Base-by-base conservation (phyloP, 2,888 invertebrate genomes). In the Pristionchus maxplancki region DNA sequence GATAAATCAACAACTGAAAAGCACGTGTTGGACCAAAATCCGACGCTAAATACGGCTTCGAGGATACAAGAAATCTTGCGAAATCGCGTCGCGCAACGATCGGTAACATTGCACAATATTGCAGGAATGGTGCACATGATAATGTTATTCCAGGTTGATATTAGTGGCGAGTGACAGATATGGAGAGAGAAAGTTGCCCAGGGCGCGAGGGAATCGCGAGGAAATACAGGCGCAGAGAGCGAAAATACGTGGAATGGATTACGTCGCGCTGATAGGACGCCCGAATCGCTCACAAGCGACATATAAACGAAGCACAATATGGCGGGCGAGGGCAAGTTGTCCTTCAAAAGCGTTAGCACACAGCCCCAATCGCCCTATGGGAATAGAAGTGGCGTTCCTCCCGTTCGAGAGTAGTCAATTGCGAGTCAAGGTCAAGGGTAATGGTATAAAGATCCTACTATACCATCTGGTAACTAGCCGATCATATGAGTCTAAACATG, bases 1-100 rank as follows among this genome's bases (percentile, higher is more conserved):
- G 74, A 78, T 44, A 78, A 78, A 78, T 78, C 74, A 78, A 78
- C 74, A 78, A 78, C 74, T 78, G 74, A 44, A 78, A 78, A 44
- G 28, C 15, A 67, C 31, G 17, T 37, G 24, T 64, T 64, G 24
- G 74, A 17, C 40, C 44, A 78, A 40, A 6, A 8, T 53, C 20
- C 6, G 53, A 6, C 53, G 17, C 53, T 17, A 53, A 53, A 53
- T 2, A 78, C 4, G 24, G 74, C n/a, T 78, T n/a, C 74, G 37
- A 13, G 24, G n/a, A 44, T 20, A 71, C 15, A 71, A 37, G 9
- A 13, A 28, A 13, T n/a, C 44, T 78, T 44, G 44, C 44, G 74
- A 78, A 78, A 78, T 78, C 3, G 44, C n/a, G 71, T 40, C 74
- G 74, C 40, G 74, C 74, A 78, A 78, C 24, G 28, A 13, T 11